Evolutionary conservation across 53 echinoderm and acorn worm species (phyloP).

Genomic region (Crossaster papposus): DNA sequence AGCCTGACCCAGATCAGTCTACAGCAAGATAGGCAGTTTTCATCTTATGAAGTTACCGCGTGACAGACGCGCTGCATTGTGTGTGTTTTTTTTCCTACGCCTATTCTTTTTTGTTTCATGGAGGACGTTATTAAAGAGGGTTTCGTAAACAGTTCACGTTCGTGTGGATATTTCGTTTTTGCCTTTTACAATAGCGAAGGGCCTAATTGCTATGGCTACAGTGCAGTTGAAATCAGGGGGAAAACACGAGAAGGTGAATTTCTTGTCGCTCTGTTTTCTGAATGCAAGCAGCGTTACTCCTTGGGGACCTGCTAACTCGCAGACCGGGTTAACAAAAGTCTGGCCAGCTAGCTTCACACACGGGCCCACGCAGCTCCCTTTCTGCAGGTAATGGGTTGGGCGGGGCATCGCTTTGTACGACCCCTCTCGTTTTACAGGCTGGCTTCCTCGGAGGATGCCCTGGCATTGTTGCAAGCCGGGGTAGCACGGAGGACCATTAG

Average conservation of each 20-base stretch:
- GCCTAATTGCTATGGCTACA: slow-evolving; percentile 3
- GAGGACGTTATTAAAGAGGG: background rate
- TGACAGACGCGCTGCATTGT: no score
- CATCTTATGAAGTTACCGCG: no score
- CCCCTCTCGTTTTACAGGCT: slow-evolving; percentile 66
- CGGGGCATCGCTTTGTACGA: slow-evolving; percentile 61
- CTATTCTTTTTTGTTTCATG: background rate
- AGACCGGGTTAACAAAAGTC: slow-evolving; percentile 50
- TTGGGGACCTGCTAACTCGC: background rate
- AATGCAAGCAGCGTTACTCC: background rate
- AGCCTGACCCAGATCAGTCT: background rate
- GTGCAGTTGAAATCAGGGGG: slow-evolving; percentile 13
- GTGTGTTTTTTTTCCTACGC: background rate
- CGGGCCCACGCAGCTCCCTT: slow-evolving; percentile 50
- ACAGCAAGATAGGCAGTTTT: background rate
- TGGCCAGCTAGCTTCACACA: slow-evolving; percentile 11
- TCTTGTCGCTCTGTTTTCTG: background rate
- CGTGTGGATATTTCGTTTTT: background rate
- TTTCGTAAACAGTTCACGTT: slow-evolving; percentile 6
- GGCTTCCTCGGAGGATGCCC: slow-evolving; percentile 35
- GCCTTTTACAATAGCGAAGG: background rate
- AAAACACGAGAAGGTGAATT: background rate
- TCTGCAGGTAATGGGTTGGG: slow-evolving; percentile 71
- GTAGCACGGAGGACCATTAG: slow-evolving; percentile 55
- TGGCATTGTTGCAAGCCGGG: slow-evolving; percentile 27